Evolutionary conservation across 2,888 invertebrate species (phyloP).

Genomic region (Deilephila porcellus): DNA sequence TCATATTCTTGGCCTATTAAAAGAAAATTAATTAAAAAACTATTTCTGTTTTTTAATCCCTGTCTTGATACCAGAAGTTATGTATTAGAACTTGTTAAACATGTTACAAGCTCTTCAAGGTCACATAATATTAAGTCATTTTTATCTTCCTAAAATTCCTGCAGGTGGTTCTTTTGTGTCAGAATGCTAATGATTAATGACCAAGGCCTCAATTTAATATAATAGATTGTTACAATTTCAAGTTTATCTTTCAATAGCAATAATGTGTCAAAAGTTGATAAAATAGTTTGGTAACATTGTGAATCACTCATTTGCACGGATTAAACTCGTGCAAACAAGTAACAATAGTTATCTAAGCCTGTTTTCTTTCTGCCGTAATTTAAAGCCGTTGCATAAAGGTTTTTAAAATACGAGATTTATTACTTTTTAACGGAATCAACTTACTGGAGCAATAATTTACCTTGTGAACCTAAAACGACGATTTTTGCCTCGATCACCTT

Average conservation of each 20-base stretch:
- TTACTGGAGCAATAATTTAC: conserved; percentile 72
- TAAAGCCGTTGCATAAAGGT: conserved; percentile 1
- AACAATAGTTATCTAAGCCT: conserved; percentile 2
- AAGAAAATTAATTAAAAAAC: background rate
- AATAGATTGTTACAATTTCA: background rate
- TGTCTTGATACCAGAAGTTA: background rate
- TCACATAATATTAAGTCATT: background rate
- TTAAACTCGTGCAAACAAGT: background rate
- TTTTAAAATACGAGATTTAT: background rate
- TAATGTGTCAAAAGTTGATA: conserved; percentile 2
- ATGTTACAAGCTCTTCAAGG: background rate
- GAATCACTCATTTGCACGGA: background rate
- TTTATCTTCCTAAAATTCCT: background rate
- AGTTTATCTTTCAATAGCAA: conserved; percentile 1
- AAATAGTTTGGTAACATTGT: background rate
- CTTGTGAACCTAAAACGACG: conserved; percentile 92
- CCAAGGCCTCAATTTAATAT: background rate
- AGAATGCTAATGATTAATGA: background rate
- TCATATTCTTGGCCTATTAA: background rate
- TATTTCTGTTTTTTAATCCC: background rate
- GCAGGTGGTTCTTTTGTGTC: background rate
- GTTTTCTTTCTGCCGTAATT: background rate
- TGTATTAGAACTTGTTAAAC: background rate
- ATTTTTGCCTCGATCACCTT: conserved; percentile 93
- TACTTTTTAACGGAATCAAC: background rate